Conservation (phyloP, 2,797 vertebrate species). For the Alauda arvensis region DNA sequence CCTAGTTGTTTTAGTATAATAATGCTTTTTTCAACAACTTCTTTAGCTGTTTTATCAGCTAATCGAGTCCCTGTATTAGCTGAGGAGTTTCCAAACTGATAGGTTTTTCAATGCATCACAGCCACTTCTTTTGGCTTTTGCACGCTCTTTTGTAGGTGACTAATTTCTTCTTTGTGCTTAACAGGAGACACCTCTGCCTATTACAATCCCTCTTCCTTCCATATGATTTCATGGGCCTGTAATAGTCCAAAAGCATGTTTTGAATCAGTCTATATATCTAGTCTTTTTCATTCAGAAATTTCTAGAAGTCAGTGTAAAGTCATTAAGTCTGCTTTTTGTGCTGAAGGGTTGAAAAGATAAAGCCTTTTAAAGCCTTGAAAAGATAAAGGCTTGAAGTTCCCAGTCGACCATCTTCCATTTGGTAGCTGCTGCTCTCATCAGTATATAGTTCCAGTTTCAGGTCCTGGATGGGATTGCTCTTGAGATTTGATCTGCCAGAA, state of each 20-base stretch:
- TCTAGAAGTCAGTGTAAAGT: not conserved
- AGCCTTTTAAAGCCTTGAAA: no score
- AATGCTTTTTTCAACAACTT: not conserved
- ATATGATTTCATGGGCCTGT: not conserved
- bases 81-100: not conserved
- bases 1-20: not conserved
- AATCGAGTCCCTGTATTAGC: rapidly evolving
- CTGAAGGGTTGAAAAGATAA: not conserved
- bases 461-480: not conserved
- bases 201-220: not conserved
- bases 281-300: not conserved
- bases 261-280: not conserved
- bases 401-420: not conserved
- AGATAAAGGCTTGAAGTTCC: not conserved
- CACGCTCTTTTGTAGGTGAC: not conserved
- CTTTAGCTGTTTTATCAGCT: not conserved
- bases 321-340: not conserved
- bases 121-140: not conserved
- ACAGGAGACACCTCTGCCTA: no score
- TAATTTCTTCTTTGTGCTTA: not conserved
- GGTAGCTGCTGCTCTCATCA: not conserved
- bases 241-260: not conserved
- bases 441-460: rapidly evolving
- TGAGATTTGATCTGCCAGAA: not conserved
- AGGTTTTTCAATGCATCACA: not conserved